Evolutionary conservation across 2,888 invertebrate genomes (phyloP).

Genomic region (Glyphotaelius pellucidus): DNA sequence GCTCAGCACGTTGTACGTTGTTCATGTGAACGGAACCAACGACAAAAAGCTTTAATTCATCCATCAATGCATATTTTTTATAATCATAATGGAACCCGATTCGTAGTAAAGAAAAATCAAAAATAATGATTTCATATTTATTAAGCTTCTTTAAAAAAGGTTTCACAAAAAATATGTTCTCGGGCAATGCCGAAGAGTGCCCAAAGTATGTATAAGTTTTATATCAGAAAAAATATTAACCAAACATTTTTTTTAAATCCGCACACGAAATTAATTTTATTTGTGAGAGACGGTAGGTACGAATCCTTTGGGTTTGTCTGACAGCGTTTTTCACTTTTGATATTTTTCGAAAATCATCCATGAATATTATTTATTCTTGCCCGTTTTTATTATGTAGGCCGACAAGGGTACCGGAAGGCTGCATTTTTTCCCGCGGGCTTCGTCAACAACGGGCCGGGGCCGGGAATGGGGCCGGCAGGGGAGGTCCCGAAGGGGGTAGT

Average conservation of each 20-base stretch:
- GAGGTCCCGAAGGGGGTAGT: neutral
- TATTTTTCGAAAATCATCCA: slow-evolving; percentile 50
- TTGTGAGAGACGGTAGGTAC: neutral
- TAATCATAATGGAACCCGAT: no score
- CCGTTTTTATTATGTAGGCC: slow-evolving; percentile 47
- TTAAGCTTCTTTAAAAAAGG: neutral
- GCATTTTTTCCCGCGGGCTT: slow-evolving; percentile 54
- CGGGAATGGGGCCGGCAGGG: neutral
- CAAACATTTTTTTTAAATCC: neutral
- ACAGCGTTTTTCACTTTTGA: slow-evolving; percentile 27
- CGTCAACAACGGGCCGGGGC: slow-evolving; percentile 36
- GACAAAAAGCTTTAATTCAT: no score
- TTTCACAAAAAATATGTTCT: neutral
- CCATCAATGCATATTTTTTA: no score
- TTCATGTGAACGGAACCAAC: no score
- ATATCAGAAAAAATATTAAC: neutral
- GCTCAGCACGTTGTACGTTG: no score
- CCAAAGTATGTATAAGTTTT: neutral
- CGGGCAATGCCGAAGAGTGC: neutral
- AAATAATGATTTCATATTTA: no score
- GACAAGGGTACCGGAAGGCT: slow-evolving; percentile 54
- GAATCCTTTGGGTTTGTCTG: neutral
- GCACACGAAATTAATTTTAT: slow-evolving; percentile 2
- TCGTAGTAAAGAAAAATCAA: no score
- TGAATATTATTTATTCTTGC: slow-evolving; percentile 52